Percentiles rank a stretch among this genome's conserved stretches.
Evolutionary conservation across 1,140 invertebrate species (phyloP).

Genomic region (Antheraea pernyi): DNA sequence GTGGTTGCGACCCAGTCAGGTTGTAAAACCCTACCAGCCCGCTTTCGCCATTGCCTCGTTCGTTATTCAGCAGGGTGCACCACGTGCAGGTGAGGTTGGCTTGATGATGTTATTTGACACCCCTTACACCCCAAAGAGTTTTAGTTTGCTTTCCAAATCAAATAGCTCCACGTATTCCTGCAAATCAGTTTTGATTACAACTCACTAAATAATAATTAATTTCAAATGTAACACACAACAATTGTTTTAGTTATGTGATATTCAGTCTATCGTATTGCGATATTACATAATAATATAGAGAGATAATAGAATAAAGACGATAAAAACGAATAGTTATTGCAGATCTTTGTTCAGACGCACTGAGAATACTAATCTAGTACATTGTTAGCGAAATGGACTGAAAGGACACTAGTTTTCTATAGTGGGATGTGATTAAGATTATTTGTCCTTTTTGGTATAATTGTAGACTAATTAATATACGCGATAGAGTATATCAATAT

Average conservation of each 20-base stretch:
- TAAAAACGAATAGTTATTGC: constrained; percentile 23
- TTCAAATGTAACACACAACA: not conserved
- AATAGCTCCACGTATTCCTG: constrained; percentile 2
- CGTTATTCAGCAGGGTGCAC: too few relatives aligned
- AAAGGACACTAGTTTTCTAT: not conserved
- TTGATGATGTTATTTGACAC: too few relatives aligned
- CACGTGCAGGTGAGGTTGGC: too few relatives aligned
- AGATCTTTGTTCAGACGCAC: constrained; percentile 5
- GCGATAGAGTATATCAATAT: too few relatives aligned
- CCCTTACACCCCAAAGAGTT: too few relatives aligned
- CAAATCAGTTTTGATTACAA: constrained; percentile 1
- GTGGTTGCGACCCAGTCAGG: too few relatives aligned
- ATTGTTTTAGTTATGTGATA: not conserved
- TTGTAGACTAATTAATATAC: too few relatives aligned
- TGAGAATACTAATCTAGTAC: constrained; percentile 18
- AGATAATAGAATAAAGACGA: constrained; percentile 18
- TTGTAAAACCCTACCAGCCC: too few relatives aligned
- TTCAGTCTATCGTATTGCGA: constrained; percentile 2
- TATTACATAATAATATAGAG: constrained; percentile 4
- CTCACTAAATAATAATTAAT: constrained; percentile 5
- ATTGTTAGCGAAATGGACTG: not conserved
- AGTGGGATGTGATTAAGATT: not conserved
- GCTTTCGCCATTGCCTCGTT: too few relatives aligned
- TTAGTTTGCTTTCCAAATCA: constrained; percentile 10
- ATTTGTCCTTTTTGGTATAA: not conserved